These are phyloP conservation scores for Chionoecetes opilio DNA, from an alignment of 1,140 invertebrate species.

Conservation along the genomic window DNA sequence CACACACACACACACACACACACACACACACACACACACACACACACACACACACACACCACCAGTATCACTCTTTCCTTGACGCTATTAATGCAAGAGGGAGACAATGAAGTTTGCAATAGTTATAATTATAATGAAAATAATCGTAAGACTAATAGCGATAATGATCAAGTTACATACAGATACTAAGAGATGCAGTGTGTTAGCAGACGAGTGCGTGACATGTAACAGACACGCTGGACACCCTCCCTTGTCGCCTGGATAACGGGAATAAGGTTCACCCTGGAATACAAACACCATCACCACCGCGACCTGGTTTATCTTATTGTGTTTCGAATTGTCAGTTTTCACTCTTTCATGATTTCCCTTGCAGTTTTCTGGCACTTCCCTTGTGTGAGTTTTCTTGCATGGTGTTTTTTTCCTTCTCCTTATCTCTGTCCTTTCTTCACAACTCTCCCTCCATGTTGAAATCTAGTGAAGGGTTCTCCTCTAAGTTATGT, in stretches of 20 bases:
- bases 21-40: not conserved
- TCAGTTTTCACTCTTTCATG: not conserved
- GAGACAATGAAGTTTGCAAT: slow-evolving; percentile 3
- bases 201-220: not conserved
- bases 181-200: not conserved
- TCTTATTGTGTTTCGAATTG: not conserved
- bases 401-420: not conserved
- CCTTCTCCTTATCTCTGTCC: not conserved
- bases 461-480: too few species aligned
- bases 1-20: slow-evolving; percentile 50
- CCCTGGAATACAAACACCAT: not conserved
- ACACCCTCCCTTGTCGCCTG: too few species aligned
- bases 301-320: not conserved
- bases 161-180: not conserved
- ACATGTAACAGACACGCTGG: too few species aligned
- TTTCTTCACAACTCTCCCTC: not conserved
- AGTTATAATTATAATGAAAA: slow-evolving; percentile 32
- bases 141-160: not conserved
- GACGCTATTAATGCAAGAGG: slow-evolving; percentile 14
- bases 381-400: not conserved
- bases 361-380: not conserved
- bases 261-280: not conserved
- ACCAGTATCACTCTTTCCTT: not conserved
- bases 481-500: too few species aligned
- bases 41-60: not conserved